These are phyloP conservation scores for Polia nebulosa DNA, from an alignment of 2,888 invertebrate genomes.

Conservation along the genomic window DNA sequence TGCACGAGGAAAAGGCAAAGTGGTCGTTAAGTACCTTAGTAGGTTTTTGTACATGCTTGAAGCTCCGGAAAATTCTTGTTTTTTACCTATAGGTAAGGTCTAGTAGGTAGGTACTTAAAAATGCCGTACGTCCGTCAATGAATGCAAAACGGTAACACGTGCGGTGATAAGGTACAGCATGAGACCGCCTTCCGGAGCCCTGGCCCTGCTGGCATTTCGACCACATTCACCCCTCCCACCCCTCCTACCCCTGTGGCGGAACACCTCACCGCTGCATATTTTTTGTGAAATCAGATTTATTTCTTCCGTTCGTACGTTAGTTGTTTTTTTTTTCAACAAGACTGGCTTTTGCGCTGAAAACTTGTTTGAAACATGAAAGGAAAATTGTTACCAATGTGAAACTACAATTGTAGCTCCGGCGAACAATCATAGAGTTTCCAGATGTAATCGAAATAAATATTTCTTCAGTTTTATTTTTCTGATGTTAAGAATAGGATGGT, in stretches of 20 bases:
- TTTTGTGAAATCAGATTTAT: constrained; percentile 78
- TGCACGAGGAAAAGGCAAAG: constrained; percentile 5
- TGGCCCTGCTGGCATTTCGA: constrained; percentile 72
- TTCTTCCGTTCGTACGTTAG: constrained; percentile 74
- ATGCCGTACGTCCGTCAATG: constrained; percentile 63
- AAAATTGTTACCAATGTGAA: constrained; percentile 49
- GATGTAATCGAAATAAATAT: constrained; percentile 67
- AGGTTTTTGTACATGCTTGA: not conserved
- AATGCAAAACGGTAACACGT: constrained; percentile 68
- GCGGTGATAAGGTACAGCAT: constrained; percentile 66
- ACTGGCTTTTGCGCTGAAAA: constrained; percentile 51
- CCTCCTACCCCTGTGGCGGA: constrained; percentile 52
- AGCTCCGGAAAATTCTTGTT: not conserved
- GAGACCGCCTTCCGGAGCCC: constrained; percentile 66
- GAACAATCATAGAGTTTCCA: constrained; percentile 53
- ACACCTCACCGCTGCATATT: constrained; percentile 68
- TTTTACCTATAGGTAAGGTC: not conserved
- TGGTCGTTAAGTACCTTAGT: not conserved
- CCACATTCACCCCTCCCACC: constrained; percentile 58
- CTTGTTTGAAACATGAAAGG: constrained; percentile 62
- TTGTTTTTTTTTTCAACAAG: constrained; percentile 66
- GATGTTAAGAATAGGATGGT: constrained; percentile 51
- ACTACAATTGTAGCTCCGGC: constrained; percentile 41
- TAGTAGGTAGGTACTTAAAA: constrained; percentile 27
- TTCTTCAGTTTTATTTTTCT: constrained; percentile 62